These are phyloP conservation scores for Sciurus carolinensis DNA, from an alignment of 2,797 vertebrate species.

Conservation along the genomic window DNA sequence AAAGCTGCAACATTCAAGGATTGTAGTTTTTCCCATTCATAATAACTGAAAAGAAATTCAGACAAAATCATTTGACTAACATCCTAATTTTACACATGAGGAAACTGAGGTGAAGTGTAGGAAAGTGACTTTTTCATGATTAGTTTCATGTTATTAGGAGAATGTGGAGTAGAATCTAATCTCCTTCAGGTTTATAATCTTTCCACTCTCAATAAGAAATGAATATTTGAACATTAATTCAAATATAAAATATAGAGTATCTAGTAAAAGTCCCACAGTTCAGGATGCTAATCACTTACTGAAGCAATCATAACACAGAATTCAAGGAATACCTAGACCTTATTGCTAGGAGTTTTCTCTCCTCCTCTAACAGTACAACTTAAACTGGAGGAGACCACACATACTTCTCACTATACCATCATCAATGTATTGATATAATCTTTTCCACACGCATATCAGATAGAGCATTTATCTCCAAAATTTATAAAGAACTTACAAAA, in stretches of 20 bases:
- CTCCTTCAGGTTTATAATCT: background rate
- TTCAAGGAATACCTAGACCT: background rate
- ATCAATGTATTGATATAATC: background rate
- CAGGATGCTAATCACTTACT: background rate
- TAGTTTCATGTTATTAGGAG: background rate
- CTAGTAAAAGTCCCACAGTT: background rate
- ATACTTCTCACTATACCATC: background rate
- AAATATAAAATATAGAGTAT: conserved; percentile 6
- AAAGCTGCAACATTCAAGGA: background rate
- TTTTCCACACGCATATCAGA: too few relatives aligned
- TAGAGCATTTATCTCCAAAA: too few relatives aligned
- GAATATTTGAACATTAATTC: background rate
- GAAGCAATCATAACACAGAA: background rate
- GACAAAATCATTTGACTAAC: background rate
- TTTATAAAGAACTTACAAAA: too few relatives aligned
- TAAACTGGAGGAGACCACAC: background rate
- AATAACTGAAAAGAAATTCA: background rate
- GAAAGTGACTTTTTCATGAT: background rate
- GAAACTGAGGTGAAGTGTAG: background rate
- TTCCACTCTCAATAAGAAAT: background rate
- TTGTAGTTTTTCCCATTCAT: background rate
- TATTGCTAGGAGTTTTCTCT: background rate
- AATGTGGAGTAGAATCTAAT: background rate
- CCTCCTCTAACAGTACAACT: background rate
- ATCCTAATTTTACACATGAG: background rate